phyloP scores from a whole-genome alignment of 2,797 vertebrate genomes.

The Spheniscus humboldti region DNA sequence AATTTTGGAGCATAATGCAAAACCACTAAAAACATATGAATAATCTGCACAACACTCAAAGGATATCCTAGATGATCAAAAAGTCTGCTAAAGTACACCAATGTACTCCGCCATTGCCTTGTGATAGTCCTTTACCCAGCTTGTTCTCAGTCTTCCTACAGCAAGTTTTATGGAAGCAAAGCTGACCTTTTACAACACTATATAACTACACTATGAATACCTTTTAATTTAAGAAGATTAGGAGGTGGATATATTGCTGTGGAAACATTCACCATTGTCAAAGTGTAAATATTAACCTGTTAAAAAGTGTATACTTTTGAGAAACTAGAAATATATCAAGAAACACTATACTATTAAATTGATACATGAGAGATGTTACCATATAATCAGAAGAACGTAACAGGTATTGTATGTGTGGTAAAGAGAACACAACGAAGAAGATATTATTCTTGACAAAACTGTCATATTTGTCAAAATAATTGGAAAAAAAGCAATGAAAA shows the following conservation, averaged over 20 bases:
- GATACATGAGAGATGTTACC: neutral
- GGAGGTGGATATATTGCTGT: neutral
- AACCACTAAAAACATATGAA: neutral
- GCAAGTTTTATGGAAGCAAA: neutral
- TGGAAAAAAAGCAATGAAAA: neutral
- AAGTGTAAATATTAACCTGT: neutral
- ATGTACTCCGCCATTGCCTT: neutral
- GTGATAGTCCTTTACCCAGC: neutral
- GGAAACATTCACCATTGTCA: neutral
- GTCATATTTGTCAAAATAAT: neutral
- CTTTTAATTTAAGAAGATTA: neutral
- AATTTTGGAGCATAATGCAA: neutral
- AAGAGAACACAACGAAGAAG: neutral
- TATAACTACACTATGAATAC: neutral
- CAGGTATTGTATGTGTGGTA: neutral
- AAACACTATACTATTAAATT: neutral
- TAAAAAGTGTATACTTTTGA: neutral
- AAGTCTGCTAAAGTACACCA: neutral
- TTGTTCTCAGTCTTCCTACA: neutral
- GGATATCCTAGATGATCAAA: neutral
- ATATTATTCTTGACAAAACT: neutral
- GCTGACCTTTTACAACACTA: neutral
- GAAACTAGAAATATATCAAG: neutral
- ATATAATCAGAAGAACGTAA: neutral
- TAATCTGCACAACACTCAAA: neutral